phyloP scores from a whole-genome alignment of 2,797 vertebrate genomes.

The Anableps anableps region DNA sequence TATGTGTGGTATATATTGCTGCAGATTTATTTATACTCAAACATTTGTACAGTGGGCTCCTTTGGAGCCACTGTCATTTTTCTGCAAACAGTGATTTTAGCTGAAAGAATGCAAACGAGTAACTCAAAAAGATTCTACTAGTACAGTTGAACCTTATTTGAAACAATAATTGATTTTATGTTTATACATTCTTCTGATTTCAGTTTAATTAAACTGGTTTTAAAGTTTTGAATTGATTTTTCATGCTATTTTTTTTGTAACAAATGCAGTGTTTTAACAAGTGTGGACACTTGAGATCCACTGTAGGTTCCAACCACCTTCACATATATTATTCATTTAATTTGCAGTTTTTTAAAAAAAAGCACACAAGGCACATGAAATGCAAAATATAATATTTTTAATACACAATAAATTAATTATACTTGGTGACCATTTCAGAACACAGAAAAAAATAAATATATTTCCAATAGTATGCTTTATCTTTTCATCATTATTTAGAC shows the following conservation, averaged over 20 bases:
- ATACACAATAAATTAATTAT: conserved; percentile 78
- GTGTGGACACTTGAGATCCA: not conserved
- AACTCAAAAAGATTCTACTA: not conserved
- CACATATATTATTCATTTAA: not conserved
- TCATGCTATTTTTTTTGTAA: not conserved
- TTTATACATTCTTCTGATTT: not conserved
- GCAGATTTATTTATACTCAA: not conserved
- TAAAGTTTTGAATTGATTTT: not conserved
- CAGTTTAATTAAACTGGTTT: not conserved
- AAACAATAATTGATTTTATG: not conserved
- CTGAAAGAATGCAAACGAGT: not conserved
- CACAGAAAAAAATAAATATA: conserved; percentile 77
- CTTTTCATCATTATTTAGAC: conserved; percentile 57
- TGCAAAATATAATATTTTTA: conserved; percentile 83
- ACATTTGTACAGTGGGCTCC: not conserved
- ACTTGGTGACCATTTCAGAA: conserved; percentile 70
- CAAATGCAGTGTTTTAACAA: not conserved
- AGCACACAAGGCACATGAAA: conserved; percentile 40
- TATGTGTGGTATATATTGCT: not conserved
- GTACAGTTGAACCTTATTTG: not conserved
- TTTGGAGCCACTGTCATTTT: not conserved
- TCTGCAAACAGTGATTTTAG: not conserved
- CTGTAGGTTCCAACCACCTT: not conserved
- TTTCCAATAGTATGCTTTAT: conserved; percentile 62
- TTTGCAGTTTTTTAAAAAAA: conserved; percentile 13